phyloP scores from a whole-genome alignment of 2,888 invertebrate genomes.

The Sceliomorpha sp. region DNA sequence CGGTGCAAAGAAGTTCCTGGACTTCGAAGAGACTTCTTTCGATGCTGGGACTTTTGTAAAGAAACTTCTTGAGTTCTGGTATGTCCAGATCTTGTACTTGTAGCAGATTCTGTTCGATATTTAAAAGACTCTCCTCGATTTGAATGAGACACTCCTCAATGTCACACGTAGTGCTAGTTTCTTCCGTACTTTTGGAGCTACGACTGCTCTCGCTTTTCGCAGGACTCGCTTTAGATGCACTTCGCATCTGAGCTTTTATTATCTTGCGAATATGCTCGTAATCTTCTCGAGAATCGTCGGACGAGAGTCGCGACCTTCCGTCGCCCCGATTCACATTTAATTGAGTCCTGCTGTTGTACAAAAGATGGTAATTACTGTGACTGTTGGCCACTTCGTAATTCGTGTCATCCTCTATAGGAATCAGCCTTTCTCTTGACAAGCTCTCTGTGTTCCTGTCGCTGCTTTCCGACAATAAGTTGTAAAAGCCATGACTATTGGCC shows the following conservation, averaged over 20 bases:
- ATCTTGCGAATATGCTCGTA: constrained; percentile 21
- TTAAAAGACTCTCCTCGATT: constrained; percentile 72
- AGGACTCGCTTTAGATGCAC: constrained; percentile 22
- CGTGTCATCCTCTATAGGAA: constrained; percentile 36
- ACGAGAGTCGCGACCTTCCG: not conserved
- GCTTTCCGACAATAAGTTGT: constrained; percentile 57
- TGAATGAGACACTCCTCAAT: constrained; percentile 73
- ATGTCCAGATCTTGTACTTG: constrained; percentile 72
- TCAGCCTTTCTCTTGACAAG: constrained; percentile 41
- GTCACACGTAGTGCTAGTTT: constrained; percentile 61
- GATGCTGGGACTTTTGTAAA: constrained; percentile 68
- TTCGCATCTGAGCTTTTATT: constrained; percentile 17
- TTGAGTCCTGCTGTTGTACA: constrained; percentile 63
- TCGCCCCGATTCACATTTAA: constrained; percentile 5
- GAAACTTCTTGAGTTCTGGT: constrained; percentile 68
- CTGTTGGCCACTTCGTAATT: constrained; percentile 71
- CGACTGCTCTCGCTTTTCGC: constrained; percentile 19
- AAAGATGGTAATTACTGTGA: constrained; percentile 69
- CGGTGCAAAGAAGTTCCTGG: constrained; percentile 63
- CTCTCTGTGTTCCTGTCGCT: constrained; percentile 52
- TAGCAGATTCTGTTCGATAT: constrained; percentile 71
- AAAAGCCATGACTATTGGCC: constrained; percentile 67
- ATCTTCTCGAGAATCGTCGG: not conserved
- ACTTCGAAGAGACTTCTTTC: constrained; percentile 66
- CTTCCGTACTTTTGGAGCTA: constrained; percentile 56